Evolutionary conservation across 2,797 vertebrate species (phyloP), one percentile per base, ranked within the genome.

Genomic region (Crenichthys baileyi): DNA sequence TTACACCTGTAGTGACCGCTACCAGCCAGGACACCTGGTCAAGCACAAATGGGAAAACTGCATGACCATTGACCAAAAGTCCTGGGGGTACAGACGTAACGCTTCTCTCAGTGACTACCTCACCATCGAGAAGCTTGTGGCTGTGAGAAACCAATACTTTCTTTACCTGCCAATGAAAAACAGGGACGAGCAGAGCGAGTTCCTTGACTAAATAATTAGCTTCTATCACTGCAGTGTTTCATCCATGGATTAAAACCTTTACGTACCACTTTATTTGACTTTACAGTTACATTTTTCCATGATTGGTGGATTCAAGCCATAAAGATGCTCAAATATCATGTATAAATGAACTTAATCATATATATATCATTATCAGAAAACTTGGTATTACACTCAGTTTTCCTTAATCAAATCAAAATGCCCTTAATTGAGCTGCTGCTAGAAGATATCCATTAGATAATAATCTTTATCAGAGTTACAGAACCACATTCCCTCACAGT

Each of bases 11-110:
- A 5, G 78, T 0, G 98, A 99, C 70, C 96, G 98, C 7, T 99
- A 97, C 68, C 97, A 96, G 89, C 98, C 98, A 0, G 97, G 97
- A 65, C 96, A 97, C 83, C 96, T 99, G 87, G 85, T 99, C 86
- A 91, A 94, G 8, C 98, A 93, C 92, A 99, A 99, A 79, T 99
- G 98, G 98, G 98, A 99, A 88, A 99, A 97, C 95, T 99, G 98
- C 90, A 97, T 99, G 97, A 96, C 96, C 73, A 96, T 99, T n/a
- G 98, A 99, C 95, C 94, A 81, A 61, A 67, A 76, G 65, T 99
- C 98, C 0, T 99, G 98, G 98, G 97, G 97, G 3, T 99, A 96
- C 91, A 94, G 98, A 80, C 96, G 98, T 78, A 93, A 99, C 0
- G 97, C 98, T 12, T 86, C 73, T 7, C 95, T 99, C 7, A 78